Evolutionary conservation across 1,140 invertebrate species (phyloP).

Genomic region (Neotoxoptera formosana): DNA sequence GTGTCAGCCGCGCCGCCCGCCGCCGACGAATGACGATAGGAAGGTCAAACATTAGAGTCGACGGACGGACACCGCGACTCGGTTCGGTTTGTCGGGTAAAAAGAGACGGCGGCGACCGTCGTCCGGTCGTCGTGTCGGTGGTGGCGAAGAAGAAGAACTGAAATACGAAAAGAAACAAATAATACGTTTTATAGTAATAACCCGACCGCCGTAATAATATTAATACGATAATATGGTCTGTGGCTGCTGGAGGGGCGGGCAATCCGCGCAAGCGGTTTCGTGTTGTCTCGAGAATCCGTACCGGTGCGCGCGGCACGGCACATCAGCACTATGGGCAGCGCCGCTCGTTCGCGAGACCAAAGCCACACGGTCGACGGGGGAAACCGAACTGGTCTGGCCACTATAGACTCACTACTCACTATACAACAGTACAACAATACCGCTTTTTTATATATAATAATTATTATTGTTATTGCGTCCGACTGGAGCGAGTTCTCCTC

Average conservation of each 20-base stretch:
- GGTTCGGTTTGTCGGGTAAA: neutral
- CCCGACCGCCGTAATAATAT: neutral
- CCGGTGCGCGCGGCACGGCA: neutral
- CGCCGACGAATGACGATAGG: neutral
- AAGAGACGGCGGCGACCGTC: neutral
- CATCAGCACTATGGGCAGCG: no score
- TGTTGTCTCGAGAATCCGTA: conserved; percentile 26
- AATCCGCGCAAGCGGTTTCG: neutral
- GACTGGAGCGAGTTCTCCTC: neutral
- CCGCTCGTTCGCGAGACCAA: neutral
- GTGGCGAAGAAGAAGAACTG: neutral
- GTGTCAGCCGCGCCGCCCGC: neutral
- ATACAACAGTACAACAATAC: conserved; percentile 49
- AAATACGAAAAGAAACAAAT: neutral
- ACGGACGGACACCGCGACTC: neutral
- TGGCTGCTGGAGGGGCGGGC: neutral
- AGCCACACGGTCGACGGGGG: neutral
- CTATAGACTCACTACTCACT: neutral
- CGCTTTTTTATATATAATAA: conserved; percentile 49
- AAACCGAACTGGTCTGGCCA: conserved; percentile 56
- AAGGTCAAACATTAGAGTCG: neutral
- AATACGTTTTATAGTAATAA: conserved; percentile 39
- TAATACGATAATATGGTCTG: no score
- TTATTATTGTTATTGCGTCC: neutral
- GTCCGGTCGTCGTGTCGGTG: no score